phyloP scores from a whole-genome alignment of 2,888 invertebrate genomes.

The Hypomecis atomaria region DNA sequence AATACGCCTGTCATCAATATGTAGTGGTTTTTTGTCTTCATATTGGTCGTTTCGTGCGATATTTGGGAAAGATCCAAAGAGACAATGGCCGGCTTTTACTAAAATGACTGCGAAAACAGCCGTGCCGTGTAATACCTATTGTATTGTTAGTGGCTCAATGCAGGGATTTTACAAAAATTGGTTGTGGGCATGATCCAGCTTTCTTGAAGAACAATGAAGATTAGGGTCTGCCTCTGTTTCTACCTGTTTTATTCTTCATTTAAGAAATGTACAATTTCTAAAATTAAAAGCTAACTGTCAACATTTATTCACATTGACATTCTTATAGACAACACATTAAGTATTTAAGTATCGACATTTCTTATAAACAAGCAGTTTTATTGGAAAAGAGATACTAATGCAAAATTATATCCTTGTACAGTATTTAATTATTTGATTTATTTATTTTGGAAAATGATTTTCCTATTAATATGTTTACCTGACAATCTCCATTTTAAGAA shows the following conservation, averaged over 20 bases:
- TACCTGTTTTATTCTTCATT: conserved; percentile 2
- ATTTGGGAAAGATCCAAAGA: conserved; percentile 67
- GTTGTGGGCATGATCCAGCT: conserved; percentile 10
- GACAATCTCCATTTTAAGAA: too few relatives aligned
- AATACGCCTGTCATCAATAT: conserved; percentile 58
- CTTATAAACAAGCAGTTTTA: too few relatives aligned
- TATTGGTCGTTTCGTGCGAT: conserved; percentile 53
- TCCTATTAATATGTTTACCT: too few relatives aligned
- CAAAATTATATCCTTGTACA: too few relatives aligned
- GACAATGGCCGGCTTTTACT: conserved; percentile 74
- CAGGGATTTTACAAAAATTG: conserved; percentile 36
- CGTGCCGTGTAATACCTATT: conserved; percentile 42
- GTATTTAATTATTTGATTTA: too few relatives aligned
- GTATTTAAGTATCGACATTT: too few relatives aligned
- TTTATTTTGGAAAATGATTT: too few relatives aligned
- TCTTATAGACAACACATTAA: too few relatives aligned
- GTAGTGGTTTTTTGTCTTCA: conserved; percentile 65
- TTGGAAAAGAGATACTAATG: too few relatives aligned
- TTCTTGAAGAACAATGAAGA: conserved; percentile 24
- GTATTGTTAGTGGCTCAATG: conserved; percentile 38
- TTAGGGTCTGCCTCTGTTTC: conserved; percentile 20
- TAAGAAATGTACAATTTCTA: too few relatives aligned
- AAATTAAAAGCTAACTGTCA: too few relatives aligned
- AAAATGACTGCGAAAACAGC: conserved; percentile 59
- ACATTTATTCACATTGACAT: too few relatives aligned